Percentiles rank a stretch among this genome's conserved stretches.
Conservation (phyloP, 92 coral and sea anemone genomes). For the Meandrina meandrites region DNA sequence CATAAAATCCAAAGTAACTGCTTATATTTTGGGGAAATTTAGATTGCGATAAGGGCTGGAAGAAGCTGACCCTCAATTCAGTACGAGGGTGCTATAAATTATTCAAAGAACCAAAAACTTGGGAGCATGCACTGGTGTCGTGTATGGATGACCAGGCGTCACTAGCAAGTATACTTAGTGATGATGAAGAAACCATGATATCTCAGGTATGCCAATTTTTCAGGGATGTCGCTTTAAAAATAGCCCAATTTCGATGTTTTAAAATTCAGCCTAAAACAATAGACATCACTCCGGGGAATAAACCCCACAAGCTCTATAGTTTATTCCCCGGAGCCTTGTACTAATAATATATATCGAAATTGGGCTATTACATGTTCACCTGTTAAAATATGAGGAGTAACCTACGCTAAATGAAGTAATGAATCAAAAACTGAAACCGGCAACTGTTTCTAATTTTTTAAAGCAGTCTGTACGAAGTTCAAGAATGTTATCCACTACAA, state of each 20-base stretch:
- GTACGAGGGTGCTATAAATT: constrained; percentile 91
- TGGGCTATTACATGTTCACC: too few species aligned
- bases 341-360: too few species aligned
- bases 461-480: neutral
- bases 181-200: constrained; percentile 97
- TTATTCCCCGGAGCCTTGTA: too few species aligned
- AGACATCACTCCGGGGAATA: too few species aligned
- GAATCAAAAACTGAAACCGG: too few species aligned
- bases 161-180: constrained; percentile 87
- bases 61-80: constrained; percentile 80
- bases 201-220: constrained; percentile 66
- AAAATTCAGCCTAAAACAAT: too few species aligned
- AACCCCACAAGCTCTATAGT: too few species aligned
- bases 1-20: too few species aligned
- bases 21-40: neutral
- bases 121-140: constrained; percentile 86
- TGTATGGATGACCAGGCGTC: constrained; percentile 83
- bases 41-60: constrained; percentile 92
- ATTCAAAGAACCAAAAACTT: constrained; percentile 66
- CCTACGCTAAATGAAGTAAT: too few species aligned
- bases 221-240: neutral
- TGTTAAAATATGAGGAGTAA: too few species aligned
- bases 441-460: neutral
- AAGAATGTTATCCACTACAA: too few species aligned
- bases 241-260: too few species aligned